Evolutionary conservation across 30 jellyfish, hydroid and myxozoan genomes (phyloP).

Genomic region (Hydractinia symbiolongicarpus): DNA sequence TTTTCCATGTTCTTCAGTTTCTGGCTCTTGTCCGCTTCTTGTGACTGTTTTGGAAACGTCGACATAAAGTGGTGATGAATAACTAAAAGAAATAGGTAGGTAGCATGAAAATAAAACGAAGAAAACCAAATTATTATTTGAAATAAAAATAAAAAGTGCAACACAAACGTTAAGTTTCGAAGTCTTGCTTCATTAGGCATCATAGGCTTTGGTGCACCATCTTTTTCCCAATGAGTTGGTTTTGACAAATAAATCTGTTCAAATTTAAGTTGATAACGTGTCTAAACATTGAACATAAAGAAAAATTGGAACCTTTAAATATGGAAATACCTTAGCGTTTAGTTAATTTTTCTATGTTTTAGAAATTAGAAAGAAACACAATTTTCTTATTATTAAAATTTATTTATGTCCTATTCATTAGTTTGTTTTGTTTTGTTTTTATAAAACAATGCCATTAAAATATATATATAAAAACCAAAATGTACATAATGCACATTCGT

Average conservation of each 20-base stretch:
- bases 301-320: background rate
- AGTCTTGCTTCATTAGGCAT: conserved; percentile 99
- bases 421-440: no score
- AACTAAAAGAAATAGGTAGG: conserved; percentile 32
- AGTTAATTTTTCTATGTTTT: no score
- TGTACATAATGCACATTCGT: no score
- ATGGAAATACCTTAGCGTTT: background rate
- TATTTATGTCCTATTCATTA: no score
- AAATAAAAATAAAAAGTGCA: background rate
- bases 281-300: conserved; percentile 33
- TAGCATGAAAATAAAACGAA: background rate
- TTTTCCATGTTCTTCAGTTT: conserved; percentile 80
- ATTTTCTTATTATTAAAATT: no score
- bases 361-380: no score
- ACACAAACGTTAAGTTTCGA: conserved; percentile 84
- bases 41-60: conserved; percentile 90
- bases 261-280: conserved; percentile 87
- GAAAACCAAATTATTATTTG: background rate
- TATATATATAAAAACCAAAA: no score
- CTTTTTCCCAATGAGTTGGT: conserved; percentile 99
- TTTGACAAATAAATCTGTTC: conserved; percentile 95
- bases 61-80: conserved; percentile 96
- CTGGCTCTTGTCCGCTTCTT: conserved; percentile 79
- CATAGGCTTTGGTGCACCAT: conserved; percentile 98
- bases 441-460: no score